Evolutionary conservation across 2,888 invertebrate species (phyloP), one percentile per base, ranked within the genome.

Genomic region (Drosophila percnosoma): DNA sequence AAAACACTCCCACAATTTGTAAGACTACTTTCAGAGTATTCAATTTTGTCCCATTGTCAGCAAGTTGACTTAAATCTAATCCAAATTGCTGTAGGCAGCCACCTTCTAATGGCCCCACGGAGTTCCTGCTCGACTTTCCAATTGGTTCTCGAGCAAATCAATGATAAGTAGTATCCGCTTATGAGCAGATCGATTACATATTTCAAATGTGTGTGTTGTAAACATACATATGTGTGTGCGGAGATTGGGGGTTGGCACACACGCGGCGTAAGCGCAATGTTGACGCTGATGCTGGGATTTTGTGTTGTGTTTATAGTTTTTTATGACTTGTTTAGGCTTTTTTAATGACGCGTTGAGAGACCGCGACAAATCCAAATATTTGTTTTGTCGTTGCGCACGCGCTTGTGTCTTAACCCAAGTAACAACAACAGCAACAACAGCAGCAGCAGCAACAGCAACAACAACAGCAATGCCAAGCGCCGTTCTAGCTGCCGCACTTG

Each of bases 401-500:
- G 90, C 87, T 75, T 81, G 36, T 74, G 89, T 78, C 77, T 87
- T 86, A 80, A 68, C 89, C 89, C 76, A 78, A 68, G 49, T 63
- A 66, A 18, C 62, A 61, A 18, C 65, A 71, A 24, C 55, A 69
- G 3, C 64, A 61, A 18, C 31, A 58, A 8, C 64, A 68, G 6
- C 51, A 63, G 27, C 54, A 64, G 24, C 61, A 65, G 3, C 55
- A 34, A 7, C 49, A 67, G 1, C 54, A 62, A 18, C 69, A 72
- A 31, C 61, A 64, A 40, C 49, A 75, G 72, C 87, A 85, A 75
- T 77, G 84, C 87, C 87, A 82, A 87, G 78, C 78, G 87, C 76
- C 81, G 78, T 89, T 83, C 83, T 89, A 90, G 89, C 83, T 72
- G 84, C 71, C 90, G 86, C 85, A 86, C 85, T 86, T 86, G 85